Conservation (phyloP, 2,113 vertebrate genomes). For the Elaphurus davidianus region DNA sequence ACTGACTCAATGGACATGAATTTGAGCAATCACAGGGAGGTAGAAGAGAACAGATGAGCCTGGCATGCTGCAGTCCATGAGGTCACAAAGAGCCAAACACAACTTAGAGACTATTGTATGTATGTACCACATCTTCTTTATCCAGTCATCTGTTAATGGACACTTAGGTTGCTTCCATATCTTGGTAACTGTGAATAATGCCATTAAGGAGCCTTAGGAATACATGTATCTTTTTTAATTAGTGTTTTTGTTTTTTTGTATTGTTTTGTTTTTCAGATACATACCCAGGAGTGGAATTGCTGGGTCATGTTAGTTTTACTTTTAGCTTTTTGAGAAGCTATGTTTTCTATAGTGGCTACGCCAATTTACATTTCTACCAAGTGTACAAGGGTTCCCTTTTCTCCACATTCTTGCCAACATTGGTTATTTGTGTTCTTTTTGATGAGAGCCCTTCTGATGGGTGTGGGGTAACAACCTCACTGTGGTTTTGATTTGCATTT, state of each 20-base stretch:
- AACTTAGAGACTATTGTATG: accelerated
- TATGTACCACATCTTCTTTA: background rate
- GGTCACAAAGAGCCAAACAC: background rate
- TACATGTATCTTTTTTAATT: background rate
- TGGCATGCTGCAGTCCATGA: background rate
- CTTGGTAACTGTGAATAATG: background rate
- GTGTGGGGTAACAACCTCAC: background rate
- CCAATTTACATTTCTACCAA: background rate
- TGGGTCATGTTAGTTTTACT: background rate
- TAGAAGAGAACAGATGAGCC: background rate
- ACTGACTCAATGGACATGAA: background rate
- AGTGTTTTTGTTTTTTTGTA: background rate
- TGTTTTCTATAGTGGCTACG: background rate
- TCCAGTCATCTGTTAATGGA: background rate
- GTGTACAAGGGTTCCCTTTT: background rate
- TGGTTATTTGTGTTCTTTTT: background rate
- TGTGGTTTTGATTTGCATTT: background rate
- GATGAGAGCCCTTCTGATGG: background rate
- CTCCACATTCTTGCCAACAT: background rate
- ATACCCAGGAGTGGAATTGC: background rate
- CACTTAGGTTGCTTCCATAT: background rate
- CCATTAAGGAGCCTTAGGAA: background rate
- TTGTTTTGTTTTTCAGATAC: background rate
- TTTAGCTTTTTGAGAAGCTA: background rate
- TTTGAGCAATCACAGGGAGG: background rate